phyloP scores from a whole-genome alignment of 2,888 invertebrate genomes.

The Caenorhabditis sp. region DNA sequence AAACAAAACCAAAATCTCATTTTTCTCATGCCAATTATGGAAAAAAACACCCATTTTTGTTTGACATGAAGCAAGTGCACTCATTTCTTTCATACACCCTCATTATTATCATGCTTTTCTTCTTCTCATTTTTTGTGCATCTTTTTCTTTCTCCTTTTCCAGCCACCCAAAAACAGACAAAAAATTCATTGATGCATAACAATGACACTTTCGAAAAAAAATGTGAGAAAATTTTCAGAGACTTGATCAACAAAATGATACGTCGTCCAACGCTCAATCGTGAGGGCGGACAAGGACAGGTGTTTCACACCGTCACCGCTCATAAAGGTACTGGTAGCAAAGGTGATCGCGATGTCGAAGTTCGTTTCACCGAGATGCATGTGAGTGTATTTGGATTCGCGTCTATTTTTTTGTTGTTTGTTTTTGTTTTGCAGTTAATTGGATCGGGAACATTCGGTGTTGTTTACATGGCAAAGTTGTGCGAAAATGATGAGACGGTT shows the following conservation, averaged over 20 bases:
- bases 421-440: conserved; percentile 27
- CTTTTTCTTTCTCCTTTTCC: neutral
- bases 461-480: conserved; percentile 37
- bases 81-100: neutral
- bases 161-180: neutral
- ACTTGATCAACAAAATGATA: conserved; percentile 9
- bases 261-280: conserved; percentile 12
- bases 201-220: neutral
- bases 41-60: too few relatives aligned
- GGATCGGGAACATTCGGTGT: conserved; percentile 44
- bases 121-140: neutral
- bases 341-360: conserved; percentile 26
- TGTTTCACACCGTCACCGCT: conserved; percentile 23
- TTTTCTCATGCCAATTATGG: too few relatives aligned
- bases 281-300: conserved; percentile 3
- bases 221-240: conserved; percentile 3
- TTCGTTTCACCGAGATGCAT: conserved; percentile 25
- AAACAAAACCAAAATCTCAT: too few relatives aligned
- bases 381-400: neutral
- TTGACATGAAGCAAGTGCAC: neutral
- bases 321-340: conserved; percentile 27
- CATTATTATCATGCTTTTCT: neutral
- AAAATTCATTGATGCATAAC: neutral
- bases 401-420: neutral
- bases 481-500: conserved; percentile 36